These are phyloP conservation scores for Sarcoramphus papa DNA, from an alignment of 2,797 vertebrate genomes.

Conservation along the genomic window DNA sequence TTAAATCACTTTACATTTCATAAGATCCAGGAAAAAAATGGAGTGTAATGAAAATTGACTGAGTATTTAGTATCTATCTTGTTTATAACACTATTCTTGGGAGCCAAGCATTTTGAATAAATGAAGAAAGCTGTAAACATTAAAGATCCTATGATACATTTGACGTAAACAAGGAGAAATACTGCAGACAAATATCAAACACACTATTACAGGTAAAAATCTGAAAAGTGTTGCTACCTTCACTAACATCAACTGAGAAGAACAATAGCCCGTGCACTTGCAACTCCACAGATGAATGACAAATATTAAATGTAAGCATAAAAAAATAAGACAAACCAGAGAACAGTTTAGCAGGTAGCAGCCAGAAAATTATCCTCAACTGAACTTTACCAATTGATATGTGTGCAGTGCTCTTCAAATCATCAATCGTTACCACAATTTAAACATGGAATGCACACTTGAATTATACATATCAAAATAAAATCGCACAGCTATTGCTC, in stretches of 20 bases:
- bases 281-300: neutral
- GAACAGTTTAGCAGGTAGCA: neutral
- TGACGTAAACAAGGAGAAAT: neutral
- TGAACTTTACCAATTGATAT: neutral
- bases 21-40: neutral
- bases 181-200: neutral
- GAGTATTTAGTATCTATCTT: neutral
- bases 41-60: neutral
- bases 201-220: neutral
- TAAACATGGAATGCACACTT: neutral
- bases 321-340: neutral
- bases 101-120: constrained; percentile 34
- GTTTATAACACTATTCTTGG: constrained; percentile 21
- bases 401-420: neutral
- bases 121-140: neutral
- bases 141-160: neutral
- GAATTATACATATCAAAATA: neutral
- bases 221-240: neutral
- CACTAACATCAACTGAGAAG: neutral
- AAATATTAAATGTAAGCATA: neutral
- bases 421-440: neutral
- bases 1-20: neutral
- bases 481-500: neutral
- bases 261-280: neutral
- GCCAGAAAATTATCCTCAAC: neutral